Percentiles rank a stretch among this genome's conserved stretches.
Conservation (phyloP, 64 coral and sea anemone genomes). For the Acropora yongei region DNA sequence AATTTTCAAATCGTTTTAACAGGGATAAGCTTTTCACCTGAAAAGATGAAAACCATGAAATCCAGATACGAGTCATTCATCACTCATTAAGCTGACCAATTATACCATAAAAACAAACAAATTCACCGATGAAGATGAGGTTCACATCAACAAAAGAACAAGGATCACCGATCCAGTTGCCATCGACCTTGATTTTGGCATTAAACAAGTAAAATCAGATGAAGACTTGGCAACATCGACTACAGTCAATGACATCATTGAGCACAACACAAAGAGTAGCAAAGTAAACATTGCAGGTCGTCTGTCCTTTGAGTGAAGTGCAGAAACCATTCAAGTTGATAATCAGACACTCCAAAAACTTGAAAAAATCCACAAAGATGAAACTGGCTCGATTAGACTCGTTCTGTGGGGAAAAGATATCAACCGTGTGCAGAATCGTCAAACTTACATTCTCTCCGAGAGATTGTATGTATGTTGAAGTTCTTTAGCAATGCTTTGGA, state of each 20-base stretch:
- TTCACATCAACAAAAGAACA: slow-evolving; percentile 55
- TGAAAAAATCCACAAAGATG: slow-evolving; percentile 37
- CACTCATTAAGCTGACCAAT: slow-evolving; percentile 52
- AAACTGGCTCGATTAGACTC: slow-evolving; percentile 47
- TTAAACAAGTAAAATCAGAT: slow-evolving; percentile 24
- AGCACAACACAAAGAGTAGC: slow-evolving; percentile 18
- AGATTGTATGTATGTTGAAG: too few relatives aligned
- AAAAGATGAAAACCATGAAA: slow-evolving; percentile 41
- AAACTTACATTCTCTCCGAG: background rate
- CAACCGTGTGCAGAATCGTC: slow-evolving; percentile 23
- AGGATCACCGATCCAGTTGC: slow-evolving; percentile 29
- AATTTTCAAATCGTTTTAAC: too few relatives aligned
- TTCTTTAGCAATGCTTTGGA: too few relatives aligned
- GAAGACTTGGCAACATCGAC: background rate
- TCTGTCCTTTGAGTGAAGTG: slow-evolving; percentile 2
- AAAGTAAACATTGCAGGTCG: slow-evolving; percentile 27
- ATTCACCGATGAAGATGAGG: slow-evolving; percentile 29
- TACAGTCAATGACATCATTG: slow-evolving; percentile 25
- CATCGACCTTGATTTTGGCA: slow-evolving; percentile 26
- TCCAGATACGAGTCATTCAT: slow-evolving; percentile 54
- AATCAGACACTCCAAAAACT: slow-evolving; percentile 56
- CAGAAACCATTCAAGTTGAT: slow-evolving; percentile 30
- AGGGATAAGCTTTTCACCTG: slow-evolving; percentile 38
- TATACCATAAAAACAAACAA: slow-evolving; percentile 33
- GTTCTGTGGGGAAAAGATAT: slow-evolving; percentile 63